phyloP scores from a whole-genome alignment of 2,113 vertebrate species.

The Synchiropus splendidus region DNA sequence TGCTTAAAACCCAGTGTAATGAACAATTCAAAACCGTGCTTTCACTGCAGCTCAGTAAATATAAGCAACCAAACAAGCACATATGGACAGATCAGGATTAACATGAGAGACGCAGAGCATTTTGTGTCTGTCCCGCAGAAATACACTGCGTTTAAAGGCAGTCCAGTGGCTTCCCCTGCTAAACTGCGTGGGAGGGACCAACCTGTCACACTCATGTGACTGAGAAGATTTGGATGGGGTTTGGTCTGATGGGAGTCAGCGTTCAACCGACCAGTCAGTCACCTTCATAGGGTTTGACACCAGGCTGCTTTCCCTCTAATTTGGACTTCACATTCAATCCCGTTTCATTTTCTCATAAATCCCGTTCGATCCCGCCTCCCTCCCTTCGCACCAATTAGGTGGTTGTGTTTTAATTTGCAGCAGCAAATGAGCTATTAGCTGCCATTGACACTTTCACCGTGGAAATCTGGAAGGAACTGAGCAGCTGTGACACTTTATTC shows the following conservation, averaged over 20 bases:
- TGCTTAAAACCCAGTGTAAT: no score
- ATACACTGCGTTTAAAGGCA: constrained; percentile 25
- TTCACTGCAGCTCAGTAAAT: no score
- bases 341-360: constrained; percentile 51
- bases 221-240: constrained; percentile 44
- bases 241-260: constrained; percentile 36
- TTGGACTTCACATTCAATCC: constrained; percentile 59
- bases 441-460: constrained; percentile 23
- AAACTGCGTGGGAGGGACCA: constrained; percentile 20
- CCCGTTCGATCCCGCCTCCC: constrained; percentile 35
- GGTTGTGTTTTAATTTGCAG: constrained; percentile 51
- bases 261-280: constrained; percentile 41
- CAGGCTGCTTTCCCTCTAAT: constrained; percentile 42
- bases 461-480: constrained; percentile 23
- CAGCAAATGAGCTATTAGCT: constrained; percentile 41
- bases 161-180: constrained; percentile 14
- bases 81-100: constrained; percentile 1
- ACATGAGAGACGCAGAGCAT: constrained; percentile 7
- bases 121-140: constrained; percentile 12
- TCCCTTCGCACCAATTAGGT: constrained; percentile 38
- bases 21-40: no score
- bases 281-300: constrained; percentile 56
- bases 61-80: neutral
- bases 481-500: constrained; percentile 43
- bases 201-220: constrained; percentile 36